Conservation (phyloP, 2,888 invertebrate species). For the Zygogramma bicolorata region DNA sequence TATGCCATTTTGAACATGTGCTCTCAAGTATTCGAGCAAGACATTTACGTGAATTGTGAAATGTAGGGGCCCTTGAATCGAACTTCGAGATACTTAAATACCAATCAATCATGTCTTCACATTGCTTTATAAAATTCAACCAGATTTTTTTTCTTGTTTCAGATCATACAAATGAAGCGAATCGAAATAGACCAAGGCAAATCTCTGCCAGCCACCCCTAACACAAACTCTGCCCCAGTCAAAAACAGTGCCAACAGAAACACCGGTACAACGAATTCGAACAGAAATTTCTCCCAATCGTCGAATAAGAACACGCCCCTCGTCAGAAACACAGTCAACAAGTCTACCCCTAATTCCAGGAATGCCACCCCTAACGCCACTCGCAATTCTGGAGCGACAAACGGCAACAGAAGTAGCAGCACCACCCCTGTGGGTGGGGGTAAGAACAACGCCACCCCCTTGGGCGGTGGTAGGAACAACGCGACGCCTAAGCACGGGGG, state of each 20-base stretch:
- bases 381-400: neutral
- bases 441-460: neutral
- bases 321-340: neutral
- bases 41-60: too few relatives aligned
- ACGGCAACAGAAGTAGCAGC: neutral
- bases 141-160: conserved; percentile 41
- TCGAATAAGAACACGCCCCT: neutral
- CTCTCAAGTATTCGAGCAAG: too few relatives aligned
- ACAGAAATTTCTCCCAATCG: neutral
- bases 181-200: conserved; percentile 80
- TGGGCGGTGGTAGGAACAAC: neutral
- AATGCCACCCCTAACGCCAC: neutral
- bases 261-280: conserved; percentile 16
- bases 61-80: too few relatives aligned
- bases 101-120: too few relatives aligned
- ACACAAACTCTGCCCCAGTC: neutral
- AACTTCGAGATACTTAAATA: too few relatives aligned
- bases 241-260: conserved; percentile 20
- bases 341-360: neutral
- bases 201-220: conserved; percentile 20
- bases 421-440: neutral
- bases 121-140: too few relatives aligned
- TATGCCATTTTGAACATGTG: too few relatives aligned
- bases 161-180: conserved; percentile 77
- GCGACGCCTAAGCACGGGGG: neutral